Conservation (phyloP, 1,140 invertebrate genomes). For the Hydropsyche tenuis region DNA sequence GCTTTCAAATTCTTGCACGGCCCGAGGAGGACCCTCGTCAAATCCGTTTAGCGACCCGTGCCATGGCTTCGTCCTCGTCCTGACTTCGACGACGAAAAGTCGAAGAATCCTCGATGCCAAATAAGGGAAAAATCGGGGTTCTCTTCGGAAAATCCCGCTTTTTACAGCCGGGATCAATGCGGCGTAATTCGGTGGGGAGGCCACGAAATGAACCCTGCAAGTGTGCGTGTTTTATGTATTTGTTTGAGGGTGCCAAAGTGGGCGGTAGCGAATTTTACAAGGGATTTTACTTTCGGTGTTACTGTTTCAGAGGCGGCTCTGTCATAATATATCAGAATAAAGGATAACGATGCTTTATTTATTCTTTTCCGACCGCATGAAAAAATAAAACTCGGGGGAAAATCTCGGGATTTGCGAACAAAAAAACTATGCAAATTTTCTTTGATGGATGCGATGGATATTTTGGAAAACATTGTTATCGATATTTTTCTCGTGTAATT, state of each 20-base stretch:
- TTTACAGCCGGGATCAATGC: constrained; percentile 2
- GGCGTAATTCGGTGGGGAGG: not conserved
- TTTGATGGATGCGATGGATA: too few relatives aligned
- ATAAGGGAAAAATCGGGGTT: too few relatives aligned
- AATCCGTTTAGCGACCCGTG: not conserved
- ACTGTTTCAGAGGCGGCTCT: not conserved
- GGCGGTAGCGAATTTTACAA: constrained; percentile 17
- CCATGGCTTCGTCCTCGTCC: not conserved
- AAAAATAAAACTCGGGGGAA: not conserved
- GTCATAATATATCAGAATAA: constrained; percentile 39
- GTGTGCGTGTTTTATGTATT: not conserved
- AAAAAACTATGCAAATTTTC: too few relatives aligned
- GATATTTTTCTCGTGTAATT: too few relatives aligned
- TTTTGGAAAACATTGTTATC: too few relatives aligned
- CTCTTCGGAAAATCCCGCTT: constrained; percentile 1
- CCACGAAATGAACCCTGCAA: not conserved
- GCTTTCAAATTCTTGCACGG: constrained; percentile 9
- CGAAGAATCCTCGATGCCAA: too few relatives aligned
- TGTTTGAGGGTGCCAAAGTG: not conserved
- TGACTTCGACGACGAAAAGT: too few relatives aligned
- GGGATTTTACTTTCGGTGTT: constrained; percentile 25
- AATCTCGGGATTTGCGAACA: too few relatives aligned
- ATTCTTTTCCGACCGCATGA: not conserved
- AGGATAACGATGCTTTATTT: constrained; percentile 30
- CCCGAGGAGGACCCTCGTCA: constrained; percentile 7